Percentiles rank a stretch among this genome's conserved stretches.
These are phyloP conservation scores for Ditylenchus dipsaci DNA, from an alignment of 1,140 invertebrate genomes.

Conservation along the genomic window DNA sequence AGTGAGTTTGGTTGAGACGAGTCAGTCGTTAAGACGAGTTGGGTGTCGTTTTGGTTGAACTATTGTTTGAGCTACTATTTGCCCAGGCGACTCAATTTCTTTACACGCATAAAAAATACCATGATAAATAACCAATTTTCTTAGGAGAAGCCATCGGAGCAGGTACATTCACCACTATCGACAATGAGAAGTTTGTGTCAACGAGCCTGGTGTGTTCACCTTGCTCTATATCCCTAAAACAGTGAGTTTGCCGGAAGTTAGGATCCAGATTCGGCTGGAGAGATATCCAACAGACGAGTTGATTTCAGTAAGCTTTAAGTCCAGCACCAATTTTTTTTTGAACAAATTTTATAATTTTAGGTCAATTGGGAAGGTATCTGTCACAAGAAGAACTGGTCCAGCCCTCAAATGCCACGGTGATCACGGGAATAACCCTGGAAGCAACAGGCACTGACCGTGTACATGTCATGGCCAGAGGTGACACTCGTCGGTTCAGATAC, in stretches of 20 bases:
- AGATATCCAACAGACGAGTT: slow-evolving; percentile 54
- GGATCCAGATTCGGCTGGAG: slow-evolving; percentile 55
- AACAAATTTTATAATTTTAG: slow-evolving; percentile 22
- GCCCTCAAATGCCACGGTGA: slow-evolving; percentile 57
- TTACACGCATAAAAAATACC: too few species aligned
- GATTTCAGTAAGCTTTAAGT: slow-evolving; percentile 45
- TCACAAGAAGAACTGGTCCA: slow-evolving; percentile 55
- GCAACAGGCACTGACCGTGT: slow-evolving; percentile 57
- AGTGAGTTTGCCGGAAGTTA: slow-evolving; percentile 51
- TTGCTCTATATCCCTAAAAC: slow-evolving; percentile 56
- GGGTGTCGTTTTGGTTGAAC: too few species aligned
- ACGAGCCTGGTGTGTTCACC: slow-evolving; percentile 57
- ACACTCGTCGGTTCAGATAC: slow-evolving; percentile 56
- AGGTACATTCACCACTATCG: slow-evolving; percentile 55
- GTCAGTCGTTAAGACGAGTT: too few species aligned
- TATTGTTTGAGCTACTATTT: too few species aligned
- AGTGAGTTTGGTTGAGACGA: too few species aligned
- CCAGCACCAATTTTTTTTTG: too few species aligned
- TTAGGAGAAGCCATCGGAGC: slow-evolving; percentile 50
- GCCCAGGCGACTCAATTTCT: too few species aligned
- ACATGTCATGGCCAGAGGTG: slow-evolving; percentile 53
- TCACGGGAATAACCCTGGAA: slow-evolving; percentile 56
- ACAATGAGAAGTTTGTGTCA: slow-evolving; percentile 58
- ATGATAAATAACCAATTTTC: too few species aligned
- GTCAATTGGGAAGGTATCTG: slow-evolving; percentile 52